phyloP scores from a whole-genome alignment of 1,140 invertebrate genomes.

The Zophobas morio region DNA sequence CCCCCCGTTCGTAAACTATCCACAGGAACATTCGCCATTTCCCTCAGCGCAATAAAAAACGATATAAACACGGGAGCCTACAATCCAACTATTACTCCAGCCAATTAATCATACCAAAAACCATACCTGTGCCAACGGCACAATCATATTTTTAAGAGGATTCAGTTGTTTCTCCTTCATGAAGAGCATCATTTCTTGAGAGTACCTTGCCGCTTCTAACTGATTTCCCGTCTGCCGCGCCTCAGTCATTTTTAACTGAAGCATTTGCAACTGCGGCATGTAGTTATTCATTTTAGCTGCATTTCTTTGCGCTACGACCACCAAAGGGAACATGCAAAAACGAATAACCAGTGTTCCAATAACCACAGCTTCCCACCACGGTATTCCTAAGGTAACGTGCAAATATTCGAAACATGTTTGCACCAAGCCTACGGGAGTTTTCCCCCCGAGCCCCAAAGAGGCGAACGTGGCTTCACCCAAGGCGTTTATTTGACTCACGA shows the following conservation, averaged over 20 bases:
- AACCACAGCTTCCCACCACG: conserved; percentile 92
- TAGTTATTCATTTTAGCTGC: conserved; percentile 84
- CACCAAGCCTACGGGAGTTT: conserved; percentile 83
- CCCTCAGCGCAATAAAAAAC: conserved; percentile 87
- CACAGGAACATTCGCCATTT: conserved; percentile 90
- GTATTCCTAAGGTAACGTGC: conserved; percentile 82
- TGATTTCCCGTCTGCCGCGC: conserved; percentile 85
- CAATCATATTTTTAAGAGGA: conserved; percentile 85
- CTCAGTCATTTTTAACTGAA: conserved; percentile 88
- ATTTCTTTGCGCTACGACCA: conserved; percentile 85
- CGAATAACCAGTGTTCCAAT: conserved; percentile 84
- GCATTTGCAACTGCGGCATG: conserved; percentile 83
- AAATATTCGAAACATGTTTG: conserved; percentile 86
- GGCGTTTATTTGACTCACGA: conserved; percentile 68
- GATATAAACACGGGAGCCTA: conserved; percentile 92
- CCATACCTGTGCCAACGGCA: conserved; percentile 83
- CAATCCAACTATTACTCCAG: conserved; percentile 54
- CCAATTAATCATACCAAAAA: background rate
- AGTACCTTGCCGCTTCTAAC: conserved; percentile 81
- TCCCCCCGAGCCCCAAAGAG: conserved; percentile 86
- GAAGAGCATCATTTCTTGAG: conserved; percentile 82
- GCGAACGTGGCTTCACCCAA: conserved; percentile 84
- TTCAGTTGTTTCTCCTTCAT: conserved; percentile 88
- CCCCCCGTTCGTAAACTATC: conserved; percentile 92
- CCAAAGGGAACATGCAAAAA: conserved; percentile 84